Evolutionary conservation across 2,888 invertebrate genomes (phyloP).

Genomic region (Ectropis crepuscularia): DNA sequence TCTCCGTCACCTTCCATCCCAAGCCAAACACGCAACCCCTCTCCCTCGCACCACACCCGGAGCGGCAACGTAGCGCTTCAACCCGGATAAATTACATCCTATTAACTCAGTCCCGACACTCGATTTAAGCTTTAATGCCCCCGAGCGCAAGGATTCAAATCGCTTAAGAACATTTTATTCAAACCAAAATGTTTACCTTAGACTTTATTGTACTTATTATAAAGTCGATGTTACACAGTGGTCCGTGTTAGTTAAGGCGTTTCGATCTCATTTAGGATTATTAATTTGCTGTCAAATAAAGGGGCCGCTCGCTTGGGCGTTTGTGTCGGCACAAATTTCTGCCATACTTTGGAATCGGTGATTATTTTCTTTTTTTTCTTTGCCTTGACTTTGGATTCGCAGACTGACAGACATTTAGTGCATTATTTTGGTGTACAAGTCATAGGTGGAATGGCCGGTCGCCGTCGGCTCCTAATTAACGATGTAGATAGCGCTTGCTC

Average conservation of each 20-base stretch:
- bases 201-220: slow-evolving; percentile 71
- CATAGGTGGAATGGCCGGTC: slow-evolving; percentile 56
- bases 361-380: slow-evolving; percentile 77
- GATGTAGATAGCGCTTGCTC: slow-evolving; percentile 53
- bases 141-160: slow-evolving; percentile 78
- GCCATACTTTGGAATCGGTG: slow-evolving; percentile 83
- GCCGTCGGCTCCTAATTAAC: slow-evolving; percentile 65
- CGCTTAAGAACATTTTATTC: slow-evolving; percentile 68
- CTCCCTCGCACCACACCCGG: slow-evolving; percentile 71
- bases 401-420: slow-evolving; percentile 76
- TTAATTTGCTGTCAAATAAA: slow-evolving; percentile 85
- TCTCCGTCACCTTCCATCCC: slow-evolving; percentile 59
- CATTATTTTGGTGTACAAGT: slow-evolving; percentile 62
- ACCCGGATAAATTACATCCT: slow-evolving; percentile 84
- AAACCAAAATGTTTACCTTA: slow-evolving; percentile 66
- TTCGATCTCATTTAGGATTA: slow-evolving; percentile 73
- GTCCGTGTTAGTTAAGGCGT: slow-evolving; percentile 67
- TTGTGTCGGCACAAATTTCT: slow-evolving; percentile 84
- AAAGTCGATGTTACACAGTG: slow-evolving; percentile 73
- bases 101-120: slow-evolving; percentile 79
- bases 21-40: slow-evolving; percentile 45
- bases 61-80: slow-evolving; percentile 79
- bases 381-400: slow-evolving; percentile 77
- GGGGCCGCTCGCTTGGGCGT: slow-evolving; percentile 84
- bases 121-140: slow-evolving; percentile 81